phyloP scores from a whole-genome alignment of 1,140 invertebrate genomes.

The Calosoma granatense region DNA sequence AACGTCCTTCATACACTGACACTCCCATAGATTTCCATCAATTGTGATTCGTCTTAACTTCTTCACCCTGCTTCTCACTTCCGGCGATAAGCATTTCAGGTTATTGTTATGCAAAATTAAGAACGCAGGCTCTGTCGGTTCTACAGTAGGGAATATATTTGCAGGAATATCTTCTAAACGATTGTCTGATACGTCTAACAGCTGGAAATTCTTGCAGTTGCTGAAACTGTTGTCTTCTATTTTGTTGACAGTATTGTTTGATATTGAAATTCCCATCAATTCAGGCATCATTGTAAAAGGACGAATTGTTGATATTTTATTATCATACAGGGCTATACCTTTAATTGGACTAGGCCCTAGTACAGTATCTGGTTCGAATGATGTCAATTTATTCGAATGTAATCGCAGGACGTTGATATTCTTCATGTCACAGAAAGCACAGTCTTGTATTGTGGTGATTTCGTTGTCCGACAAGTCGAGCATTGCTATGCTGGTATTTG shows the following conservation, averaged over 20 bases:
- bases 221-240: not conserved
- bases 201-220: not conserved
- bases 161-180: not conserved
- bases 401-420: not conserved
- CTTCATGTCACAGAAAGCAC: not conserved
- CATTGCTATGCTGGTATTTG: too few species aligned
- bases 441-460: not conserved
- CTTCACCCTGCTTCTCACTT: not conserved
- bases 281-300: not conserved
- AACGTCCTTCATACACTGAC: conserved; percentile 9
- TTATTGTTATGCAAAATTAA: not conserved
- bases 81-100: not conserved
- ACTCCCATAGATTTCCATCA: conserved; percentile 2
- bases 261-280: not conserved
- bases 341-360: not conserved
- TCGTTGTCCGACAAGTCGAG: not conserved
- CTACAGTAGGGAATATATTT: not conserved
- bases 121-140: not conserved
- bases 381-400: not conserved
- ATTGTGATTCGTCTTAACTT: not conserved
- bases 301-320: not conserved
- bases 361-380: not conserved
- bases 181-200: not conserved
- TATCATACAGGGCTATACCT: not conserved
- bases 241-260: not conserved